Base-by-base conservation (phyloP, 1,140 invertebrate genomes). In the Listronotus bonariensis region DNA sequence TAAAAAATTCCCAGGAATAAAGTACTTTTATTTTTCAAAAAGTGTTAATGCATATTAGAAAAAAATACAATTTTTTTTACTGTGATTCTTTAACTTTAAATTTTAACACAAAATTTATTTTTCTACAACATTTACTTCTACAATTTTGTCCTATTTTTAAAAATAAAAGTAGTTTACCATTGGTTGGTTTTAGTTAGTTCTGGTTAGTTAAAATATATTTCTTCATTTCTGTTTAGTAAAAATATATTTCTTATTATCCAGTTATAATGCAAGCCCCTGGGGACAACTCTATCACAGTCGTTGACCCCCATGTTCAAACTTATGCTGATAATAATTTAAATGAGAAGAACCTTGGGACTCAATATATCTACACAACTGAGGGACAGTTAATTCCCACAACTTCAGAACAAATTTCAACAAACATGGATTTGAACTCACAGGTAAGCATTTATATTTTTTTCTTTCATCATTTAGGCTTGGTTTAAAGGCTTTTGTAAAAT, bases 251-350 rank as follows among this genome's bases (percentile, higher is more conserved):
- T 5, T 26, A 26, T 26, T 34, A 18, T 31, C n/a, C 12, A 43
- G 40, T 2, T 42, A 57, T 15, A 15, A 65, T 65, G 62, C 43
- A 65, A 43, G 53, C 51, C 3, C 46, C 62, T 46, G 54, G 41
- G 15, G 62, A 65, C 43, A 65, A 42, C 40, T 36, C 62, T n/a
- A 56, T 65, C 15, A 51, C 62, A 20, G 53, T 65, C 12, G 64
- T 66, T 34, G 64, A 66, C 7, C 57, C 64, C 26, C 48, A 59
- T 14, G 52, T 20, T 7, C 52, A 65, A 42, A 41, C 48, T 17
- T 66, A 59, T 60, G 64, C 57, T 7, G 64, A 66, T 42, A 53
- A n/a, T 20, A 66, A 66, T 48, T 54, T 66, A 20, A 66, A 66
- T 54, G 64, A 66, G 40, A 66, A 66, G 54, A 60, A 42, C 38